phyloP scores from a whole-genome alignment of 2,888 invertebrate genomes.

The Leistus spinibarbis region DNA sequence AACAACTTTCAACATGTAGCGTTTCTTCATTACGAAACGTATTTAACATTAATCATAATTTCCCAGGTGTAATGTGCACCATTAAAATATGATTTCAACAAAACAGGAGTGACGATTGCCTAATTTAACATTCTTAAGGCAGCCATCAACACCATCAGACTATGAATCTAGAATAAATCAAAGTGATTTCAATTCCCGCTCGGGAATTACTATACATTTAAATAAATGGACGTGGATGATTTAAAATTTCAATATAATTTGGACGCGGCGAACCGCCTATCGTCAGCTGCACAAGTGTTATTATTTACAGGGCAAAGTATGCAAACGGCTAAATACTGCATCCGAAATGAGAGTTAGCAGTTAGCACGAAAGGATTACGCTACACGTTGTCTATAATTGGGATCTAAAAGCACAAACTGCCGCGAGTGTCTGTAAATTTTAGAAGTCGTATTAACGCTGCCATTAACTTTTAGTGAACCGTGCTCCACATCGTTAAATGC shows the following conservation, averaged over 20 bases:
- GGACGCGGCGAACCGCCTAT: background rate
- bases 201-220: background rate
- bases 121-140: background rate
- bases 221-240: background rate
- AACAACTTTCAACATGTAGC: background rate
- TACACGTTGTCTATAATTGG: conserved; percentile 34
- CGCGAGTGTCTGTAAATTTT: conserved; percentile 11
- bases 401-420: conserved; percentile 18
- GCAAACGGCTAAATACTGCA: background rate
- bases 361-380: conserved; percentile 7
- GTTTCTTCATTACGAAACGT: background rate
- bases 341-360: conserved; percentile 12
- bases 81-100: background rate
- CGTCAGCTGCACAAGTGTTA: background rate
- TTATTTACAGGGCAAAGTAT: background rate
- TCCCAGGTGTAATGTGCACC: background rate
- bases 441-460: conserved; percentile 23
- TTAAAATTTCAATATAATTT: conserved; percentile 10
- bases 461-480: conserved; percentile 33
- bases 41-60: background rate
- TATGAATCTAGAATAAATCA: conserved; percentile 8
- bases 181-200: background rate
- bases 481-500: conserved; percentile 1
- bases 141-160: background rate
- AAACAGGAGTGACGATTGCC: background rate